Percentiles rank a stretch among this genome's conserved stretches.
These are phyloP conservation scores for Selenia dentaria DNA, from an alignment of 2,888 invertebrate genomes.

Conservation along the genomic window DNA sequence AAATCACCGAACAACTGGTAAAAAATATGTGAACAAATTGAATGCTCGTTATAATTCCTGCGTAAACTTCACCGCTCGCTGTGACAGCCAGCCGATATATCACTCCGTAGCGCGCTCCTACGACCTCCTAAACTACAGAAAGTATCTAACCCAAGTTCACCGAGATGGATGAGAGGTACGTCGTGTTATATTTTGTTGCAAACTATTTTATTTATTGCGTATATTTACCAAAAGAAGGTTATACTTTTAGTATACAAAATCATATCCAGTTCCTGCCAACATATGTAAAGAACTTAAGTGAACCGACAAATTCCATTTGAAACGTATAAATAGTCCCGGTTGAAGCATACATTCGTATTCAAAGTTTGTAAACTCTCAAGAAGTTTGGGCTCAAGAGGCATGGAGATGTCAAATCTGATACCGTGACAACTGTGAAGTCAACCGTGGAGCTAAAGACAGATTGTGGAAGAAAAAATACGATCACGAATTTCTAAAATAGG, in stretches of 20 bases:
- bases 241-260: constrained; percentile 1
- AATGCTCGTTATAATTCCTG: constrained; percentile 37
- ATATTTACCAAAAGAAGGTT: neutral
- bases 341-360: constrained; percentile 19
- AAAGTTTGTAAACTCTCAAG: constrained; percentile 22
- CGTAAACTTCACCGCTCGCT: constrained; percentile 18
- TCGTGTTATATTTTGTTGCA: constrained; percentile 24
- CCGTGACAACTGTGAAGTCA: constrained; percentile 27
- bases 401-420: constrained; percentile 28
- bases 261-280: neutral
- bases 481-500: constrained; percentile 11
- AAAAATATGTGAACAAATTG: constrained; percentile 66
- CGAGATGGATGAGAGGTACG: constrained; percentile 18
- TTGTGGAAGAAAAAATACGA: constrained; percentile 23
- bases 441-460: constrained; percentile 23
- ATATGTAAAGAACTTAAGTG: constrained; percentile 7
- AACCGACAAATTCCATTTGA: constrained; percentile 10
- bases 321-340: constrained; percentile 12
- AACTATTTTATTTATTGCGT: constrained; percentile 26
- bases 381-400: constrained; percentile 20
- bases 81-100: constrained; percentile 22
- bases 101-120: constrained; percentile 28
- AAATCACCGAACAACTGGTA: constrained; percentile 56
- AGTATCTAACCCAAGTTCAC: constrained; percentile 17
- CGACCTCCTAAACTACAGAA: constrained; percentile 22